phyloP scores from a whole-genome alignment of 1,140 invertebrate species.

The Pomacea maculata region DNA sequence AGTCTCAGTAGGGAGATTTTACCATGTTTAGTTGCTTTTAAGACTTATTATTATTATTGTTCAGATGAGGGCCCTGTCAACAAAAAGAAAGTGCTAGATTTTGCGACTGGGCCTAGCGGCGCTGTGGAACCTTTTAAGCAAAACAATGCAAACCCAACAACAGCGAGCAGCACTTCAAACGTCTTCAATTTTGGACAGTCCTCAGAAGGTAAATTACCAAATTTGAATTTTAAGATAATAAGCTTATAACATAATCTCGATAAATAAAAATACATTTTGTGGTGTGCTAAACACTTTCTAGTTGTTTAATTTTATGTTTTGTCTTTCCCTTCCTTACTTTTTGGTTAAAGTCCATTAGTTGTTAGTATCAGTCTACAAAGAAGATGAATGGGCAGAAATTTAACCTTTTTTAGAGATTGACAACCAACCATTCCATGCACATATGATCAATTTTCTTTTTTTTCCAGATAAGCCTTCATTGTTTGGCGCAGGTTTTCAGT shows the following conservation, averaged over 20 bases:
- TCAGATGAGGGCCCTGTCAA: not conserved
- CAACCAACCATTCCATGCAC: not conserved
- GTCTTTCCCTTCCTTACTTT: too few relatives aligned
- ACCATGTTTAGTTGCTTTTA: not conserved
- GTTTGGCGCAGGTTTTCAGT: slow-evolving; percentile 7
- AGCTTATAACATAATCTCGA: not conserved
- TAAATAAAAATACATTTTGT: not conserved
- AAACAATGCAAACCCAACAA: not conserved
- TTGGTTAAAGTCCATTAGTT: too few relatives aligned
- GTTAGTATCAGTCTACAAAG: too few relatives aligned
- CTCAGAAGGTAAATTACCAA: slow-evolving; percentile 11
- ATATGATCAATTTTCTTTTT: not conserved
- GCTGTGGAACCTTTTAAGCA: slow-evolving; percentile 11
- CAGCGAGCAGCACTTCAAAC: not conserved
- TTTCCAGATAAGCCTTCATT: not conserved
- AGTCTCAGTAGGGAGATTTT: too few relatives aligned
- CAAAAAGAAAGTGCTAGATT: not conserved
- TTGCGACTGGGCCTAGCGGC: not conserved
- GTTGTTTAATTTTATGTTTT: not conserved
- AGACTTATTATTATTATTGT: not conserved
- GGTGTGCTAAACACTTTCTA: not conserved
- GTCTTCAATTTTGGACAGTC: slow-evolving; percentile 11
- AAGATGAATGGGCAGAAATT: too few relatives aligned
- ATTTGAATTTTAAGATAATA: not conserved
- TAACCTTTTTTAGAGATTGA: too few relatives aligned